Conservation (phyloP, 2,113 vertebrate genomes). For the Irena cyanogastra region DNA sequence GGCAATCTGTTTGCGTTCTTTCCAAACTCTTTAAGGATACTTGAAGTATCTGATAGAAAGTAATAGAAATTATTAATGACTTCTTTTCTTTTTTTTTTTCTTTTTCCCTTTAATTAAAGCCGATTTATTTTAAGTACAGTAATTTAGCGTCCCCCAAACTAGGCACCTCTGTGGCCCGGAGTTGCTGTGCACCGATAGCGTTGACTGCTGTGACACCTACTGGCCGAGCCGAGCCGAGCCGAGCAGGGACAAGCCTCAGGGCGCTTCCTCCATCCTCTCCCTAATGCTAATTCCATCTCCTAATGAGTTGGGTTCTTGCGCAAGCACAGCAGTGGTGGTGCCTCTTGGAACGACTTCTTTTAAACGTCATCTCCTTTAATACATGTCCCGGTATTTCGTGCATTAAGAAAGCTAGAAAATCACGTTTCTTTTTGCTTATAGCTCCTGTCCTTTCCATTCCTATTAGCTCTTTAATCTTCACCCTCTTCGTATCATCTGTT, state of each 20-base stretch:
- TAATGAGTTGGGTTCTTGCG: neutral
- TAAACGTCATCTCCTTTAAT: neutral
- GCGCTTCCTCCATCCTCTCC: neutral
- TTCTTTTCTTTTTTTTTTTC: neutral
- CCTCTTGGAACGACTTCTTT: neutral
- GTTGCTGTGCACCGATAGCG: neutral
- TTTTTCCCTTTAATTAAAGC: neutral
- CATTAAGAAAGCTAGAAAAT: neutral
- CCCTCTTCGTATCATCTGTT: slow-evolving; percentile 1
- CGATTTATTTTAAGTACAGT: neutral
- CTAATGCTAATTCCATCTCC: neutral
- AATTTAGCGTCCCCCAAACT: neutral
- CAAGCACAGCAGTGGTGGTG: neutral
- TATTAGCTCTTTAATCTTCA: slow-evolving; percentile 39
- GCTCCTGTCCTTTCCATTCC: neutral
- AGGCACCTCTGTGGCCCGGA: neutral
- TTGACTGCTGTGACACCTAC: slow-evolving; percentile 41
- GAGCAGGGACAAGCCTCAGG: neutral
- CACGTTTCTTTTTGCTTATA: neutral
- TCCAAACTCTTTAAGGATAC: neutral
- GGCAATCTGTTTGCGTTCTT: slow-evolving; percentile 30
- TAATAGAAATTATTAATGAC: neutral
- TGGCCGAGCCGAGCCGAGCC: neutral
- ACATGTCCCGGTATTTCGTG: neutral
- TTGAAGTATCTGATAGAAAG: slow-evolving; percentile 22